A percentile compares a stretch with the other conserved stretches of the same genome.
Evolutionary conservation across 2,888 invertebrate genomes (phyloP).

Genomic region (Hesperia comma): DNA sequence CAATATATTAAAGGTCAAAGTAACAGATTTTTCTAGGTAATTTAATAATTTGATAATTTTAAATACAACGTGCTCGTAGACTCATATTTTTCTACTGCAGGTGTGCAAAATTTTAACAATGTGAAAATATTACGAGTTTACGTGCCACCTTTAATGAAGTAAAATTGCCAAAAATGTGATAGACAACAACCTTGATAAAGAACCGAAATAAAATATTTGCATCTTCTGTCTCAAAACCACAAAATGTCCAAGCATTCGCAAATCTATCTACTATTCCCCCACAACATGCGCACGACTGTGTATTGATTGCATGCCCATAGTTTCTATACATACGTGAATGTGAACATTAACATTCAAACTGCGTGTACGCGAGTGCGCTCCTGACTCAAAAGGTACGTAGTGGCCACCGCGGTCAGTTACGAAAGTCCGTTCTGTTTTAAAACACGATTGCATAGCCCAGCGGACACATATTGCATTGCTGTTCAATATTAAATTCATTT

Average conservation of each 20-base stretch:
- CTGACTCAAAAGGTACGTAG: constrained; percentile 2
- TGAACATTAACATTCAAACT: constrained; percentile 60
- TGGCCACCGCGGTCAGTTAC: constrained; percentile 16
- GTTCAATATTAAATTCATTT: neutral
- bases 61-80: too few species aligned
- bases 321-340: constrained; percentile 16
- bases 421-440: constrained; percentile 16
- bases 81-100: too few species aligned
- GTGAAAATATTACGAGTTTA: too few species aligned
- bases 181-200: too few species aligned
- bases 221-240: too few species aligned
- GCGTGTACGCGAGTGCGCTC: constrained; percentile 47
- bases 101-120: too few species aligned
- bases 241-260: neutral
- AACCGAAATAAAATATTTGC: too few species aligned
- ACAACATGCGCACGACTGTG: constrained; percentile 8
- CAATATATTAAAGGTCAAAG: too few species aligned
- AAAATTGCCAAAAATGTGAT: too few species aligned
- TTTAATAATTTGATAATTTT: too few species aligned
- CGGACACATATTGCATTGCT: neutral
- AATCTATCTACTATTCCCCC: neutral
- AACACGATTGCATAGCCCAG: constrained; percentile 4
- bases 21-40: too few species aligned
- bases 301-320: constrained; percentile 8
- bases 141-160: too few species aligned